These are phyloP conservation scores for Ethmia dodecea DNA, from an alignment of 2,888 invertebrate genomes.

Conservation along the genomic window DNA sequence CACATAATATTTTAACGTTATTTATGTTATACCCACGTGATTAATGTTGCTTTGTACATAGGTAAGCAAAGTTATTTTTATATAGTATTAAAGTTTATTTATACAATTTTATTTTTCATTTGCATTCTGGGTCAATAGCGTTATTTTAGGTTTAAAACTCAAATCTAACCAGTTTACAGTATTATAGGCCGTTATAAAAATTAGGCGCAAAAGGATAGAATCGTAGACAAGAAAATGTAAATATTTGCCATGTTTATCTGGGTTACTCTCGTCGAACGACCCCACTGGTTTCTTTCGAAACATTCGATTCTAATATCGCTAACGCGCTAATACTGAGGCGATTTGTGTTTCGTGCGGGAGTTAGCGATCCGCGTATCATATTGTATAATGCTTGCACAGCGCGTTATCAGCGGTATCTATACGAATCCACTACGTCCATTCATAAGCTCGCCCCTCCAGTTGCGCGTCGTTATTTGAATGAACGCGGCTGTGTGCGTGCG, in stretches of 20 bases:
- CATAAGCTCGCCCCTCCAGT: constrained; percentile 64
- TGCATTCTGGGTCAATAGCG: background rate
- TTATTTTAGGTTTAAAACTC: background rate
- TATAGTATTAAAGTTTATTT: constrained; percentile 28
- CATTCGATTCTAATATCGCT: constrained; percentile 31
- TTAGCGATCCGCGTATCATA: constrained; percentile 36
- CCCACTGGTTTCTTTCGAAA: constrained; percentile 24
- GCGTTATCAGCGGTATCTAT: constrained; percentile 63
- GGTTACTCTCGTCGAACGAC: constrained; percentile 24
- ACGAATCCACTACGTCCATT: constrained; percentile 73
- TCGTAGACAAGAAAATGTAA: constrained; percentile 18
- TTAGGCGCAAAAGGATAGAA: constrained; percentile 1
- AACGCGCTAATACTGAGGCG: constrained; percentile 19
- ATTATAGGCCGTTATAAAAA: background rate
- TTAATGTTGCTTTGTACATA: constrained; percentile 34
- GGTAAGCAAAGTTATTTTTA: constrained; percentile 23
- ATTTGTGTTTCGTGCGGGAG: constrained; percentile 25
- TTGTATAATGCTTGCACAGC: constrained; percentile 53
- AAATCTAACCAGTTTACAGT: background rate
- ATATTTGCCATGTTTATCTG: constrained; percentile 22
- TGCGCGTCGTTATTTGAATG: constrained; percentile 50
- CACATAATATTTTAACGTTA: background rate
- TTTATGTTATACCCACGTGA: constrained; percentile 4
- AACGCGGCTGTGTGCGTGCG: constrained; percentile 52
- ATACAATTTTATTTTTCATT: constrained; percentile 11